These are phyloP conservation scores for Seriola rivoliana DNA, from an alignment of 2,113 vertebrate genomes.

Conservation along the genomic window DNA sequence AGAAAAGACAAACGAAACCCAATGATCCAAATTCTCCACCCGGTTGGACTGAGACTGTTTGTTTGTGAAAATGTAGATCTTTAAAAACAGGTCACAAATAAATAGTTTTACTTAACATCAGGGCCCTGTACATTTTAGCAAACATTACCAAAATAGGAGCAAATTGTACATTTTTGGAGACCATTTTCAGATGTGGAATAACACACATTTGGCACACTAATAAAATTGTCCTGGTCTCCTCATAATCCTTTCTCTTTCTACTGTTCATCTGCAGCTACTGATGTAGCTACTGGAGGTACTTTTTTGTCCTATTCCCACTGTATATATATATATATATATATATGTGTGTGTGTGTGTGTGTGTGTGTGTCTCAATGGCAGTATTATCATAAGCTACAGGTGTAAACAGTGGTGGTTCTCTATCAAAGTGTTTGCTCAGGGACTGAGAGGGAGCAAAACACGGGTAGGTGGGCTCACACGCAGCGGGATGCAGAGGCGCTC, in stretches of 20 bases:
- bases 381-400: conserved; percentile 70
- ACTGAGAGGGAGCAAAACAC: conserved; percentile 41
- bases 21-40: not conserved
- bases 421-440: conserved; percentile 50
- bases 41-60: too few relatives aligned
- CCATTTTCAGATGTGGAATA: not conserved
- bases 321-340: not conserved
- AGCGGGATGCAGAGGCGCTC: conserved; percentile 27
- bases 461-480: conserved; percentile 44
- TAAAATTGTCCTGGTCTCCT: not conserved
- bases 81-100: too few relatives aligned
- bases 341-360: conserved; percentile 21
- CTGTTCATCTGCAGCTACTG: conserved; percentile 20
- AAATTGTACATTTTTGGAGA: not conserved
- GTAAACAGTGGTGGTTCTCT: conserved; percentile 65
- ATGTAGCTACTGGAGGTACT: conserved; percentile 14
- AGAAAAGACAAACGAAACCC: too few relatives aligned
- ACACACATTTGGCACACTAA: not conserved
- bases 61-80: too few relatives aligned
- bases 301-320: conserved; percentile 17
- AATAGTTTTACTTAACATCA: too few relatives aligned
- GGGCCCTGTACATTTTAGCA: not conserved
- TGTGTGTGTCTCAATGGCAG: conserved; percentile 26
- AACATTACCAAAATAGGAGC: not conserved
- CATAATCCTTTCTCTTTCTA: conserved; percentile 20